phyloP scores from a whole-genome alignment of 2,888 invertebrate genomes.

The Eupithecia exiguata region DNA sequence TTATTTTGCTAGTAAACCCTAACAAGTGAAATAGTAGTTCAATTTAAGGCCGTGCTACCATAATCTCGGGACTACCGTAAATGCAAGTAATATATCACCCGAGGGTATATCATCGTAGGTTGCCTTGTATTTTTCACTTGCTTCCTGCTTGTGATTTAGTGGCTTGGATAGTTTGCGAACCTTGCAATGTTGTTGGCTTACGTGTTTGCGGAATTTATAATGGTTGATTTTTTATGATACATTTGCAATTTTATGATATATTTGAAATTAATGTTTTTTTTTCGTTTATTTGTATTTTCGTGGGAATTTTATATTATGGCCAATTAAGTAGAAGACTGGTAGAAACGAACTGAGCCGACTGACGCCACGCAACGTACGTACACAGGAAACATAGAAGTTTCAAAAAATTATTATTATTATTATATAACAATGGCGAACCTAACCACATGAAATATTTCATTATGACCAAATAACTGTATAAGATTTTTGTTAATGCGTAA shows the following conservation, averaged over 20 bases:
- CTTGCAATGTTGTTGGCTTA: conserved; percentile 43
- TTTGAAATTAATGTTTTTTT: too few species aligned
- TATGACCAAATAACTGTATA: too few species aligned
- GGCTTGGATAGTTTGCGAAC: conserved; percentile 56
- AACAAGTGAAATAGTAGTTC: conserved; percentile 12
- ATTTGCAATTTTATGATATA: not conserved
- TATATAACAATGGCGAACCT: too few species aligned
- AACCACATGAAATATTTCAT: too few species aligned
- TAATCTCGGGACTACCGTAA: conserved; percentile 36
- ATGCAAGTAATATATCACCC: conserved; percentile 51
- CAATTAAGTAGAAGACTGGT: too few species aligned
- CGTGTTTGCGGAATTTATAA: conserved; percentile 22
- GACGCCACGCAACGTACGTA: too few species aligned
- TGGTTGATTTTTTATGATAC: not conserved
- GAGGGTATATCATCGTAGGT: conserved; percentile 55
- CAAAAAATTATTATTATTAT: too few species aligned
- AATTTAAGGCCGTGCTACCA: conserved; percentile 26
- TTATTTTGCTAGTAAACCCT: not conserved
- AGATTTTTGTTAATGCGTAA: too few species aligned
- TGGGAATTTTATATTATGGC: too few species aligned
- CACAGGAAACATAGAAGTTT: too few species aligned
- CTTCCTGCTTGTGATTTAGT: conserved; percentile 66
- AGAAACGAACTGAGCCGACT: too few species aligned
- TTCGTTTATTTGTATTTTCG: too few species aligned
- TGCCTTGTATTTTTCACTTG: conserved; percentile 64